Conservation (phyloP, 2,888 invertebrate species). For the Merodon equestris region DNA sequence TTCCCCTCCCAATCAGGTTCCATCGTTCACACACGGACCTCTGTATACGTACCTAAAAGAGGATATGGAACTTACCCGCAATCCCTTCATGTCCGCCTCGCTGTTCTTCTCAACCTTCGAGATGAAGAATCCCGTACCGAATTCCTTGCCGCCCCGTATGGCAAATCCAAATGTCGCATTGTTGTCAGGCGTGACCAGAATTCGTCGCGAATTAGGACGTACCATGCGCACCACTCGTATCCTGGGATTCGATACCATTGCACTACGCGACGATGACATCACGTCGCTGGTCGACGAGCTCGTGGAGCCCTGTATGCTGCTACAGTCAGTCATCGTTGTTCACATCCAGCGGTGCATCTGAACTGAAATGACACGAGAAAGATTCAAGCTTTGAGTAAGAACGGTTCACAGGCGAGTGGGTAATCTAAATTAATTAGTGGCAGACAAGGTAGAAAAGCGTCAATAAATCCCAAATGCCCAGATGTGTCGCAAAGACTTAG, state of each 20-base stretch:
- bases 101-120: constrained; percentile 92
- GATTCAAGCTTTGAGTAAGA: constrained; percentile 1
- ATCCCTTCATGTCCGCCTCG: constrained; percentile 91
- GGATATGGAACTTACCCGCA: constrained; percentile 84
- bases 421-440: constrained; percentile 60
- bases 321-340: constrained; percentile 74
- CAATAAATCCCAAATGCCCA: constrained; percentile 52
- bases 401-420: constrained; percentile 48
- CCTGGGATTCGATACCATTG: constrained; percentile 78
- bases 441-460: constrained; percentile 49
- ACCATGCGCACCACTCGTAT: constrained; percentile 82
- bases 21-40: constrained; percentile 31
- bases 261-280: constrained; percentile 76
- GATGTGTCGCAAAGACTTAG: constrained; percentile 62
- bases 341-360: constrained; percentile 35
- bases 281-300: constrained; percentile 78
- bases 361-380: constrained; percentile 39
- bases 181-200: constrained; percentile 80
- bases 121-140: constrained; percentile 95
- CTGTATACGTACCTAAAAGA: too few species aligned
- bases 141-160: constrained; percentile 91
- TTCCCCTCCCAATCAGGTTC: constrained; percentile 15
- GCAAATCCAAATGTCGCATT: constrained; percentile 89
- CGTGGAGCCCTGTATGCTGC: constrained; percentile 78
- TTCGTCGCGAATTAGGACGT: constrained; percentile 80